These are phyloP conservation scores for Cerceris rybyensis DNA, from an alignment of 2,888 invertebrate species.

Conservation along the genomic window DNA sequence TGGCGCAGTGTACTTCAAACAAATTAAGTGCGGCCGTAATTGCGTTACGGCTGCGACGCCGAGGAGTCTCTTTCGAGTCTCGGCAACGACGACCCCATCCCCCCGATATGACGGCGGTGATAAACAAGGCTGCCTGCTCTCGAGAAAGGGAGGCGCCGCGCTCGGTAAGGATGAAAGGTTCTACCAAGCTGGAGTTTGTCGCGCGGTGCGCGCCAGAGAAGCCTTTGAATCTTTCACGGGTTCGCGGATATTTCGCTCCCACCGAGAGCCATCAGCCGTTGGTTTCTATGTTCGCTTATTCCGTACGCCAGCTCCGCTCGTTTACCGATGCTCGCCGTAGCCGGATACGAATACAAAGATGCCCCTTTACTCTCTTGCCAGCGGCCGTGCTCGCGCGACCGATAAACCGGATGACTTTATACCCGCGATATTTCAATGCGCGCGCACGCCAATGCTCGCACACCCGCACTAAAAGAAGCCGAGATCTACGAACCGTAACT, in stretches of 20 bases:
- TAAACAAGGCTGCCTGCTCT: constrained; percentile 55
- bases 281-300: constrained; percentile 4
- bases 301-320: not conserved
- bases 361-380: not conserved
- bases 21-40: constrained; percentile 80
- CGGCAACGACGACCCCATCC: constrained; percentile 48
- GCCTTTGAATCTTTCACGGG: constrained; percentile 57
- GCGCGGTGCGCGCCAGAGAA: constrained; percentile 43
- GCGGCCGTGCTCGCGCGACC: not conserved
- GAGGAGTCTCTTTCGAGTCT: constrained; percentile 66
- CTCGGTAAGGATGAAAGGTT: constrained; percentile 57
- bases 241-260: constrained; percentile 49
- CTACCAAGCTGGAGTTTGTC: constrained; percentile 54
- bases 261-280: constrained; percentile 6
- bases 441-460: not conserved
- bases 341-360: not conserved
- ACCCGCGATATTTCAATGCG: not conserved
- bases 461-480: not conserved
- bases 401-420: not conserved
- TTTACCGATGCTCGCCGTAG: not conserved
- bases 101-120: constrained; percentile 61
- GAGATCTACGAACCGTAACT: not conserved
- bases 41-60: constrained; percentile 76
- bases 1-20: constrained; percentile 78
- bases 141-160: constrained; percentile 52